Evolutionary conservation across 2,797 vertebrate species (phyloP).

Genomic region (Aeoliscus strigatus): DNA sequence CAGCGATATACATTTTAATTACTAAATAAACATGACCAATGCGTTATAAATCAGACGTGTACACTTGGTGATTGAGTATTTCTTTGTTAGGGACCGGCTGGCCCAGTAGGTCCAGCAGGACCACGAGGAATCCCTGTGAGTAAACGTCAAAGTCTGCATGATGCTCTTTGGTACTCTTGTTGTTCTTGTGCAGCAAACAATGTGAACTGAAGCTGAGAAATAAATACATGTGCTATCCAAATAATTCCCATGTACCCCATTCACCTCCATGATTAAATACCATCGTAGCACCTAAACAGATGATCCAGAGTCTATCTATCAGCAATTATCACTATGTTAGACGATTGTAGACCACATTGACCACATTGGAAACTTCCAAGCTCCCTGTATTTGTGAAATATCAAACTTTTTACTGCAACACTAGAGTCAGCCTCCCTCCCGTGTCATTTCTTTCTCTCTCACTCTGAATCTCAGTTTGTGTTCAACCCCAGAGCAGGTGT

Average conservation of each 20-base stretch:
- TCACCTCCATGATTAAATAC: too few relatives aligned
- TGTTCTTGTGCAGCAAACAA: too few relatives aligned
- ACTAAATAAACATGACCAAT: too few relatives aligned
- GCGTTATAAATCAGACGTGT: background rate
- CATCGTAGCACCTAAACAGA: too few relatives aligned
- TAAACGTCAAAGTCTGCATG: constrained; percentile 29
- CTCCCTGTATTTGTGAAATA: constrained; percentile 3
- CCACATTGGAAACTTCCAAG: constrained; percentile 22
- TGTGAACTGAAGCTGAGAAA: too few relatives aligned
- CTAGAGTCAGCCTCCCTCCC: constrained; percentile 8
- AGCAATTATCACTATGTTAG: too few relatives aligned
- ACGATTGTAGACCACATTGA: too few relatives aligned
- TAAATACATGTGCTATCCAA: too few relatives aligned
- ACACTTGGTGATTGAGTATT: constrained; percentile 12
- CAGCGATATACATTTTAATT: too few relatives aligned
- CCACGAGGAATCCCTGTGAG: constrained; percentile 89
- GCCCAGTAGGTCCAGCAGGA: constrained; percentile 80
- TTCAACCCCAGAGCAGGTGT: constrained; percentile 54
- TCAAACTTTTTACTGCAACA: constrained; percentile 14
- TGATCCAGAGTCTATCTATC: too few relatives aligned
- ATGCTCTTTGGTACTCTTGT: background rate
- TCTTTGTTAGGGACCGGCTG: constrained; percentile 79
- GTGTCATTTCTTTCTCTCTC: constrained; percentile 7
- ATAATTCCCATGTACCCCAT: too few relatives aligned
- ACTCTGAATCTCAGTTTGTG: constrained; percentile 41